Base-by-base conservation (phyloP, 1,140 invertebrate genomes). In the Drosophila burlai region DNA sequence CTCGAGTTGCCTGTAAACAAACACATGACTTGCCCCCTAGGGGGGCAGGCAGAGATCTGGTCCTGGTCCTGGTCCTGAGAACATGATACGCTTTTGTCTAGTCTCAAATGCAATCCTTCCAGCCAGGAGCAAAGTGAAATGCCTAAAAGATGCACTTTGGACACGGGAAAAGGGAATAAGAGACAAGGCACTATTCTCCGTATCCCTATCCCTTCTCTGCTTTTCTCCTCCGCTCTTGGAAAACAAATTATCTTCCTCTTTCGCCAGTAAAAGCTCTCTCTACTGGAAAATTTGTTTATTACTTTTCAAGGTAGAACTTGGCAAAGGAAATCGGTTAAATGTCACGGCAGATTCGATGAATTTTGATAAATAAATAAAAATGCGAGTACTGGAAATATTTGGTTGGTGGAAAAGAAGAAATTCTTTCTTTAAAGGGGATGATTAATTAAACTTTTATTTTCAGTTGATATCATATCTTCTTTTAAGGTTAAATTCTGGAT, bases 1-100 rank as follows among this genome's bases (percentile, higher is more conserved):
- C 84, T 87, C 78, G 73, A 89, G 84, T 81, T 87, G 68, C 65
- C 80, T 87, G 84, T 87, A 87, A 89, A 87, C 83, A 87, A 71
- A 89, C 76, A 83, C 80, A 73, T 68, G 64, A 60, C 58, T 71
- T 45, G 59, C 58, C 55, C 52, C 52, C 54, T 34, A 43, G 40
- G 52, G 58, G n/a, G 55, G 29, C 50, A 21, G 26, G 34, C 6
- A 13, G 50, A 29, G 31, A 2, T 3, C 31, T 34, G 10, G 31
- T 54, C 50, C 29, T 36, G 29, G 31, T 34, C 16, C 36, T 38
- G 59, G 68, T 46, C 11, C 52, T 31, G 55, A 72, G 79, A 79
- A 89, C 77, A 81, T 89, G 81, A 89, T 89, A 89, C 61, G 77
- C 84, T 75, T 87, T 87, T 89, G 80, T 83, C 77, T 83, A 81